Percentiles rank a stretch among this genome's conserved stretches.
phyloP scores from a whole-genome alignment of 2,888 invertebrate species.

The Elgonia sp. region DNA sequence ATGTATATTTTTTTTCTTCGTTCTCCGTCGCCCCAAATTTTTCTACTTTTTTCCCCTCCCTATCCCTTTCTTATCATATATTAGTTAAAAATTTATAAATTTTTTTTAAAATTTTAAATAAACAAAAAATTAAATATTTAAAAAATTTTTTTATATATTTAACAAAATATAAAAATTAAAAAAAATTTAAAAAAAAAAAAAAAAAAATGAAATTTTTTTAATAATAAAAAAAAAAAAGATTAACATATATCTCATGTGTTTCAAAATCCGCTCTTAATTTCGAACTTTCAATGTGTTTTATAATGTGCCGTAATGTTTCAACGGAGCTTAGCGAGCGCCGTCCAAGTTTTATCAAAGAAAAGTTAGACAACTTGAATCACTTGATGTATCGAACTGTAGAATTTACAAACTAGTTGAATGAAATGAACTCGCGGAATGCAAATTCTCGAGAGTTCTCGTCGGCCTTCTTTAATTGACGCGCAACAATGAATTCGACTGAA shows the following conservation, averaged over 20 bases:
- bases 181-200: too few species aligned
- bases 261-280: slow-evolving; percentile 61
- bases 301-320: slow-evolving; percentile 65
- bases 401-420: slow-evolving; percentile 63
- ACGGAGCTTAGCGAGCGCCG: slow-evolving; percentile 52
- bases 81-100: too few species aligned
- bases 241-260: slow-evolving; percentile 21
- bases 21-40: too few species aligned
- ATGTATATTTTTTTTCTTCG: too few species aligned
- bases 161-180: too few species aligned
- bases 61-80: too few species aligned
- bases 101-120: too few species aligned
- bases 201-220: too few species aligned
- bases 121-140: too few species aligned
- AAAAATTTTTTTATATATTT: too few species aligned
- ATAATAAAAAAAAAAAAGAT: too few species aligned
- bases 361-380: slow-evolving; percentile 74
- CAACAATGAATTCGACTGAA: slow-evolving; percentile 35
- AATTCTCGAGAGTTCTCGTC: slow-evolving; percentile 22
- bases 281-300: slow-evolving; percentile 63
- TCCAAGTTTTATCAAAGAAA: slow-evolving; percentile 69
- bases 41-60: too few species aligned
- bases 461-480: slow-evolving; percentile 42
- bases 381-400: slow-evolving; percentile 72
- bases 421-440: slow-evolving; percentile 58